Evolutionary conservation across 2,888 invertebrate genomes (phyloP).

Genomic region (Sthenelais limicola): DNA sequence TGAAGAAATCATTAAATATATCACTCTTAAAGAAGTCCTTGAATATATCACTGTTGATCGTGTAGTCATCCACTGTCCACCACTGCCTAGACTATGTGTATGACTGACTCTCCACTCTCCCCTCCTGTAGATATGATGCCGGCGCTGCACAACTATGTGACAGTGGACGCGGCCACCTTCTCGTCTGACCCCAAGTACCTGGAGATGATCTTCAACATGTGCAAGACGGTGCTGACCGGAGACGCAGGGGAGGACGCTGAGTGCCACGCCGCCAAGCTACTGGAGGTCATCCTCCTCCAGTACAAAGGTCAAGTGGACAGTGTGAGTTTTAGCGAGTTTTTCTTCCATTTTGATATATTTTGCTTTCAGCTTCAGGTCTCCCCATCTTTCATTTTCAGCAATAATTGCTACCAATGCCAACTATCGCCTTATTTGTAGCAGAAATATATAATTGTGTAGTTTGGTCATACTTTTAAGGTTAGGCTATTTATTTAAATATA

Average conservation of each 20-base stretch:
- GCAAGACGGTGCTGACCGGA: conserved; percentile 83
- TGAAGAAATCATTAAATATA: no score
- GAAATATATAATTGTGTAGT: no score
- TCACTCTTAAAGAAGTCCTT: no score
- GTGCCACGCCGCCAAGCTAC: conserved; percentile 95
- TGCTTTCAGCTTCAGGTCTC: no score
- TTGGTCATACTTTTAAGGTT: no score
- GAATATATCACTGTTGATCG: neutral
- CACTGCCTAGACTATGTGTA: neutral
- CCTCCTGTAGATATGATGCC: conserved; percentile 94
- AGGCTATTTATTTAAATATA: no score
- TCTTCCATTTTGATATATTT: no score
- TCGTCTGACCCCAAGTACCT: conserved; percentile 91
- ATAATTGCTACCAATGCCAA: no score
- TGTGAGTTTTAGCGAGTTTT: no score
- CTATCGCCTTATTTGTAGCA: no score
- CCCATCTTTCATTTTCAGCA: no score
- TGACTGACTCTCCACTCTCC: neutral
- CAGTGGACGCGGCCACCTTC: conserved; percentile 94
- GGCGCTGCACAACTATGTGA: conserved; percentile 96
- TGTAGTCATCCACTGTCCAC: neutral
- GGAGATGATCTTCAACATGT: conserved; percentile 94
- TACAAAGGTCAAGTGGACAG: conserved; percentile 84
- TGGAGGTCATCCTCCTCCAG: conserved; percentile 96
- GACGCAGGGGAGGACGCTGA: conserved; percentile 93